These are phyloP conservation scores for Tolmerus cingulatus DNA, from an alignment of 2,888 invertebrate genomes.

Conservation along the genomic window DNA sequence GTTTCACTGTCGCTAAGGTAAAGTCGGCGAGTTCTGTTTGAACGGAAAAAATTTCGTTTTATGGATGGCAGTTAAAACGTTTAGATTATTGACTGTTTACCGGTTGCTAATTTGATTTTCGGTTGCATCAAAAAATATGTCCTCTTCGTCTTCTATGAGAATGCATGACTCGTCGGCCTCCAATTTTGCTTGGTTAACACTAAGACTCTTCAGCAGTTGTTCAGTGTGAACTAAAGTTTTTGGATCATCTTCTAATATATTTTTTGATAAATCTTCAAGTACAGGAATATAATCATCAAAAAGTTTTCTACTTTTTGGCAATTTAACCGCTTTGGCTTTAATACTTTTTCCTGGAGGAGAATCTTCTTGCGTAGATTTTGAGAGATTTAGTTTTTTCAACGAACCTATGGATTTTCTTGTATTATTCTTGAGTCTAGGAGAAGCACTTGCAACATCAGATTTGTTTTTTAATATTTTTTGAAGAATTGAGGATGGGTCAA, in stretches of 20 bases:
- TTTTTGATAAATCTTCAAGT: not conserved
- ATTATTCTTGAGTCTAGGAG: not conserved
- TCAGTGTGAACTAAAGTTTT: not conserved
- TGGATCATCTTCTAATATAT: not conserved
- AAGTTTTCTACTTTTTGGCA: not conserved
- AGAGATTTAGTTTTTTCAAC: not conserved
- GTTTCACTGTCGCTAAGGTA: constrained; percentile 10
- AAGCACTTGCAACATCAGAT: not conserved
- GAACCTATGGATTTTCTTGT: not conserved
- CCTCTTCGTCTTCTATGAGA: not conserved
- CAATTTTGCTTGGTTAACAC: not conserved
- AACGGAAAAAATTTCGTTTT: not conserved
- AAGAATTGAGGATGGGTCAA: not conserved
- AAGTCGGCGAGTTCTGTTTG: not conserved
- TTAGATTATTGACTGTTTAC: not conserved
- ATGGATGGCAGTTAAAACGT: not conserved
- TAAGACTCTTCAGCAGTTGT: not conserved
- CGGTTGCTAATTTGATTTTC: not conserved
- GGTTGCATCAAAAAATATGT: not conserved
- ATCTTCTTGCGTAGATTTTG: not conserved
- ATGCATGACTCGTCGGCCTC: not conserved
- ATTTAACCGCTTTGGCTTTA: not conserved
- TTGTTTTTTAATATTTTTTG: not conserved
- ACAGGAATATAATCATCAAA: not conserved
- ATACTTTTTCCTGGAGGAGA: not conserved